Evolutionary conservation across 2,888 invertebrate genomes (phyloP).

Genomic region (Dimorphilus gyrociliatus): DNA sequence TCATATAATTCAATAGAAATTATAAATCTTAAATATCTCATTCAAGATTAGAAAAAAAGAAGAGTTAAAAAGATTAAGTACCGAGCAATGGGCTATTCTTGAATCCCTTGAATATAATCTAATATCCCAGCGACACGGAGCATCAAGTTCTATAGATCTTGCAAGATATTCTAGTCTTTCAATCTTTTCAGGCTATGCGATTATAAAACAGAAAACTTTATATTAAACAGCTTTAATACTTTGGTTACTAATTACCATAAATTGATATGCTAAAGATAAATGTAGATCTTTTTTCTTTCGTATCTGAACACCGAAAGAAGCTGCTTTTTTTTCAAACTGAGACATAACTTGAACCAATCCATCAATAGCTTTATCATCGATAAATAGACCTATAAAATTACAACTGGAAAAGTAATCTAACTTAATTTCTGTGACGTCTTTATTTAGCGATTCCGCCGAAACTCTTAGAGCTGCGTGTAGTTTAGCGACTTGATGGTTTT

Average conservation of each 20-base stretch:
- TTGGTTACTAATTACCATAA: no score
- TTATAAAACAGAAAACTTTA: no score
- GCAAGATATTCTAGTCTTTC: constrained; percentile 55
- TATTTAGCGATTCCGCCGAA: constrained; percentile 44
- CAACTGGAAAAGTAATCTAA: constrained; percentile 67
- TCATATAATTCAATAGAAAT: not conserved
- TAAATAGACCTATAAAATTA: constrained; percentile 78
- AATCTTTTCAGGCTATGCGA: no score
- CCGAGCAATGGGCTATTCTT: constrained; percentile 21
- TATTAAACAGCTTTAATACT: no score
- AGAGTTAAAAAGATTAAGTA: constrained; percentile 9
- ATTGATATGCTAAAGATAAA: constrained; percentile 73
- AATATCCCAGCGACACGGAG: constrained; percentile 61
- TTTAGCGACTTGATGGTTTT: no score
- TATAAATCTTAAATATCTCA: not conserved
- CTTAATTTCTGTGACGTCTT: constrained; percentile 19
- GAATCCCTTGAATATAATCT: constrained; percentile 66
- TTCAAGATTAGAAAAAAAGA: not conserved
- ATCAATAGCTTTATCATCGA: constrained; percentile 62
- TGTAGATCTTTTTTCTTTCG: constrained; percentile 71
- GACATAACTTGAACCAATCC: constrained; percentile 60
- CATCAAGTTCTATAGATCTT: constrained; percentile 51
- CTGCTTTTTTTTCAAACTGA: constrained; percentile 61
- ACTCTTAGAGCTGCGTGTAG: no score
- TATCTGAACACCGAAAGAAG: no score